Evolutionary conservation across 2,797 vertebrate species (phyloP), one percentile per base, ranked within the genome.

Genomic region (Mallotus villosus): DNA sequence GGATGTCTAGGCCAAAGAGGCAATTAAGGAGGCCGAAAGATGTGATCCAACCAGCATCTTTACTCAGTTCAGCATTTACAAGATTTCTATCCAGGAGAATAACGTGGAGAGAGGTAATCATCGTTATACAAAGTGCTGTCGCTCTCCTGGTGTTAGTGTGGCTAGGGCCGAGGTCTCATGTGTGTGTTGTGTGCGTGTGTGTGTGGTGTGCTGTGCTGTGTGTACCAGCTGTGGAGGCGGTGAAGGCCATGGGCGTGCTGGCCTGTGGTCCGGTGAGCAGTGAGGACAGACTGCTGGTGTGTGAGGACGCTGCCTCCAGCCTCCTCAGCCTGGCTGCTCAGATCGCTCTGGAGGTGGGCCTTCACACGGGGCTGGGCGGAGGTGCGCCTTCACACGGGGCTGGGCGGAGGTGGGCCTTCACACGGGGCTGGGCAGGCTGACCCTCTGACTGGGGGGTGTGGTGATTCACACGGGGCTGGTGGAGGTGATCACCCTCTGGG

Each of bases 31-130:
- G 88, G 95, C 94, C 74, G 92, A 94, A 79, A 89, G 84, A 68
- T 90, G 83, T 83, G 95, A 97, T 80, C 95, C 95, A 74, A 85
- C 84, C 86, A 95, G 83, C 88, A 92, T 97, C 84, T 96, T 96
- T 75, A 97, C 95, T 75, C 95, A 96, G 17, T 97, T 97, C 89
- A 94, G 83, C 71, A 16, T 95, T 71, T 97, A 94, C 88, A 96
- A 95, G 91, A 91, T 98, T 72, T 94, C 95, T 14, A 67, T 97
- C 61, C 72, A 92, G 74, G 95, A 96, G 73, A 92, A 91, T 1
- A 83, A 96, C 71, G 64, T 78, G 68, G 82, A 91, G 51, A 93
- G 89, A 94, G 96, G 96, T 98, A 94, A 25, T 46, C 41, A 46
- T 46, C 9, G 9, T 46, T 46, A 46, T 8, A 46, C 41, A 46